Conservation (phyloP, 2,888 invertebrate species). For the Caradrina clavipalpis region DNA sequence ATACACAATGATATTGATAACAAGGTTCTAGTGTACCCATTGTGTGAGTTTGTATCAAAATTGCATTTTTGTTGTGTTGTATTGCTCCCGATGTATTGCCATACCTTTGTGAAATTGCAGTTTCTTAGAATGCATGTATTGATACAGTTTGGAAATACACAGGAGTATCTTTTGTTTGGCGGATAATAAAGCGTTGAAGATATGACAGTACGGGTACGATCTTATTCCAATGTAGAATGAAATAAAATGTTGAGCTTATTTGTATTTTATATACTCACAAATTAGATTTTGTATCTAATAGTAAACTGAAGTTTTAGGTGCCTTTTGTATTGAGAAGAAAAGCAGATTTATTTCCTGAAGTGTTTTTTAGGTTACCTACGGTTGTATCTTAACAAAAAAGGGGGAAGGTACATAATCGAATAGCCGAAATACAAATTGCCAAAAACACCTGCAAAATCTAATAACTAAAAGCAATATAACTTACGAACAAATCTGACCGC, state of each 20-base stretch:
- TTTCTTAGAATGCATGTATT: slow-evolving; percentile 49
- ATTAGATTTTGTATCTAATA: background rate
- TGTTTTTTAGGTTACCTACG: background rate
- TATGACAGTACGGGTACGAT: slow-evolving; percentile 11
- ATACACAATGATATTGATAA: slow-evolving; percentile 58
- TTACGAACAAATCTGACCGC: slow-evolving; percentile 32
- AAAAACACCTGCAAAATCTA: slow-evolving; percentile 7
- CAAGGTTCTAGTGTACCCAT: slow-evolving; percentile 54
- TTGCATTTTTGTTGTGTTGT: slow-evolving; percentile 67
- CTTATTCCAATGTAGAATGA: slow-evolving; percentile 15
- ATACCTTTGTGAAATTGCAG: slow-evolving; percentile 42
- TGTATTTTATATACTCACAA: background rate
- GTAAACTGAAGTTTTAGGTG: background rate
- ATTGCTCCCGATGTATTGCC: slow-evolving; percentile 27
- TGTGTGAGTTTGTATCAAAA: slow-evolving; percentile 62
- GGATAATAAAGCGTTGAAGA: slow-evolving; percentile 22
- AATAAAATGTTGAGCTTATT: slow-evolving; percentile 14
- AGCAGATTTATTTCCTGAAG: background rate
- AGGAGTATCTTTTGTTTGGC: slow-evolving; percentile 12
- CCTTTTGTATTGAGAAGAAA: background rate
- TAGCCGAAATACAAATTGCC: background rate
- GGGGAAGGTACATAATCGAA: background rate
- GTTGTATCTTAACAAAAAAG: background rate
- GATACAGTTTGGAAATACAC: slow-evolving; percentile 36
- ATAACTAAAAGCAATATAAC: slow-evolving; percentile 26